Evolutionary conservation across 2,888 invertebrate genomes (phyloP).

Genomic region (Meteorus cinctellus): DNA sequence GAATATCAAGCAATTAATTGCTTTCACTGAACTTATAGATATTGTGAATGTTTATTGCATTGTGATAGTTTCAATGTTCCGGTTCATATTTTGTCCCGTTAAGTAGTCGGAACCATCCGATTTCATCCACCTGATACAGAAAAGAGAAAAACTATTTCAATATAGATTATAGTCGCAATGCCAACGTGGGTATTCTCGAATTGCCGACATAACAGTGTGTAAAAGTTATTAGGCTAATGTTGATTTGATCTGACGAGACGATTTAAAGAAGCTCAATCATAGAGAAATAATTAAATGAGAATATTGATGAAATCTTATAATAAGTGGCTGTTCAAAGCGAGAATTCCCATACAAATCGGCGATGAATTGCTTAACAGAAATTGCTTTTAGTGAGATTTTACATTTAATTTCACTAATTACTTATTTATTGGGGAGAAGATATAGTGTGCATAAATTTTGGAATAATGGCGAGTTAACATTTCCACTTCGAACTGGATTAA

Average conservation of each 20-base stretch:
- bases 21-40: not conserved
- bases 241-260: not conserved
- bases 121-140: not conserved
- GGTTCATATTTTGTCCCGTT: not conserved
- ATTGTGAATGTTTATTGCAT: not conserved
- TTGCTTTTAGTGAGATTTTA: no score
- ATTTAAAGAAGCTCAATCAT: not conserved
- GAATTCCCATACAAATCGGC: no score
- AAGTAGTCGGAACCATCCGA: not conserved
- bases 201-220: not conserved
- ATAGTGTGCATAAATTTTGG: not conserved
- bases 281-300: no score
- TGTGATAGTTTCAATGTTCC: not conserved
- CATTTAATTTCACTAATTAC: not conserved
- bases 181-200: not conserved
- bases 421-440: not conserved
- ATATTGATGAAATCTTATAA: no score
- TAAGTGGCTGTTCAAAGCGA: no score
- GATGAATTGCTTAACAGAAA: no score
- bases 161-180: not conserved
- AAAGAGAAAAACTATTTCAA: not conserved
- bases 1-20: not conserved
- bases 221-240: not conserved
- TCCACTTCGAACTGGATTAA: constrained; percentile 5
- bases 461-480: not conserved